phyloP scores from a whole-genome alignment of 2,888 invertebrate species.

The Athalia rosae region DNA sequence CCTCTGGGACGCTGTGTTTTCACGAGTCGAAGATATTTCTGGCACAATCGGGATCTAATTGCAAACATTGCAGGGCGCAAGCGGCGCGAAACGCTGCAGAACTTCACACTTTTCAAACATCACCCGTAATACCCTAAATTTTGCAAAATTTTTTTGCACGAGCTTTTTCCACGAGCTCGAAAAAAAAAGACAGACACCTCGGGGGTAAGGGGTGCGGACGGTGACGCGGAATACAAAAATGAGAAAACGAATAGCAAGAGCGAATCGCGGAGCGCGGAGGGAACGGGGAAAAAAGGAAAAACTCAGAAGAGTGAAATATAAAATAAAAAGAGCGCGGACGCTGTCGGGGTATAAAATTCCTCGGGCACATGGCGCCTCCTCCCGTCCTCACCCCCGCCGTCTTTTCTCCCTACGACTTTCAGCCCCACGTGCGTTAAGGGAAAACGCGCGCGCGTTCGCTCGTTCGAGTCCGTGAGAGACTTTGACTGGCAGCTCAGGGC shows the following conservation, averaged over 20 bases:
- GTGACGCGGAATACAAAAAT: background rate
- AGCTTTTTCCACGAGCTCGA: background rate
- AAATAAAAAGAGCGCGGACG: slow-evolving; percentile 22
- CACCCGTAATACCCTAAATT: background rate
- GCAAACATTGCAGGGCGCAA: slow-evolving; percentile 41
- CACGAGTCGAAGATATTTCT: slow-evolving; percentile 36
- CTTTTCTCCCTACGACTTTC: background rate
- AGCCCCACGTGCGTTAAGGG: slow-evolving; percentile 40
- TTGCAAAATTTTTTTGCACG: background rate
- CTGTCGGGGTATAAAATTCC: slow-evolving; percentile 44
- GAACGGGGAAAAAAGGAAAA: background rate
- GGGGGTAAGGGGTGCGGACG: background rate
- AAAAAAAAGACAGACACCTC: background rate
- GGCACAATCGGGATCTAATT: slow-evolving; percentile 43
- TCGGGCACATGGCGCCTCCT: slow-evolving; percentile 44
- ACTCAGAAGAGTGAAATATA: background rate
- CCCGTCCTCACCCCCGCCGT: slow-evolving; percentile 15
- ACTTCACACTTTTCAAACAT: background rate
- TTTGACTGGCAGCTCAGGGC: slow-evolving; percentile 62
- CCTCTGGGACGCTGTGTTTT: slow-evolving; percentile 1
- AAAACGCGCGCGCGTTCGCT: slow-evolving; percentile 42
- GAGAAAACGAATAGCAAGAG: background rate
- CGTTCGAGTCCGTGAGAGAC: slow-evolving; percentile 56
- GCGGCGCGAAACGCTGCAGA: background rate
- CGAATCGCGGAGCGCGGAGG: background rate